A percentile compares a stretch with the other conserved stretches of the same genome.
Conservation (phyloP, 2,113 vertebrate genomes). For the Pimephales promelas region DNA sequence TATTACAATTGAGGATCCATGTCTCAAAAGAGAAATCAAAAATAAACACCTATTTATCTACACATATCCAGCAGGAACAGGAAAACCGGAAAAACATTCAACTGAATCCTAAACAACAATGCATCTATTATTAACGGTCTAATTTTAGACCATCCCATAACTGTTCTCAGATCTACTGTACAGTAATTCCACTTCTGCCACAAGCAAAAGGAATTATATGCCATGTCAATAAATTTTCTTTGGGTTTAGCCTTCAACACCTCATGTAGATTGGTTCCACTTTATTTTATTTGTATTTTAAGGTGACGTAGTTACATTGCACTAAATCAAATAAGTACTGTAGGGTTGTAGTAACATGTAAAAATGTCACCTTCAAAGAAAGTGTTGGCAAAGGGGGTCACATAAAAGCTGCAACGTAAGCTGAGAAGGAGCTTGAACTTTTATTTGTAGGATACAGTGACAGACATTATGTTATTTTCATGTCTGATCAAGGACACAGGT, state of each 20-base stretch:
- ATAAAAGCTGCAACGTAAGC: constrained; percentile 1
- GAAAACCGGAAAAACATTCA: not conserved
- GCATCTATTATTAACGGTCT: constrained; percentile 11
- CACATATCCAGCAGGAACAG: not conserved
- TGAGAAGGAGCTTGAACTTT: not conserved
- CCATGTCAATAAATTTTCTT: constrained; percentile 41
- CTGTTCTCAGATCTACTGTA: not conserved
- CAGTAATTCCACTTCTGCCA: not conserved
- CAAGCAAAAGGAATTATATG: constrained; percentile 13
- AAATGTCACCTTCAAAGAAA: too few relatives aligned
- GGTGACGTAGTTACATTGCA: too few relatives aligned
- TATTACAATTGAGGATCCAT: not conserved
- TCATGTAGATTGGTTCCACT: too few relatives aligned
- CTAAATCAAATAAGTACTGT: too few relatives aligned
- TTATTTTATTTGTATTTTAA: too few relatives aligned
- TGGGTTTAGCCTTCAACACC: not conserved
- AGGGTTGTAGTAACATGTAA: too few relatives aligned
- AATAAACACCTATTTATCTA: constrained; percentile 47
- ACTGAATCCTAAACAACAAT: constrained; percentile 9
- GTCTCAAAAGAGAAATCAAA: not conserved
- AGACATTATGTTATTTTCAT: constrained; percentile 22
- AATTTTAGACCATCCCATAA: not conserved
- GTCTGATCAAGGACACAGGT: constrained; percentile 51
- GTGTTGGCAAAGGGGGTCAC: too few relatives aligned
- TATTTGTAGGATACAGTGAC: not conserved